A percentile compares a stretch with the other conserved stretches of the same genome.
Conservation (phyloP, 2,888 invertebrate genomes). For the Parapristionchus giblindavisi region DNA sequence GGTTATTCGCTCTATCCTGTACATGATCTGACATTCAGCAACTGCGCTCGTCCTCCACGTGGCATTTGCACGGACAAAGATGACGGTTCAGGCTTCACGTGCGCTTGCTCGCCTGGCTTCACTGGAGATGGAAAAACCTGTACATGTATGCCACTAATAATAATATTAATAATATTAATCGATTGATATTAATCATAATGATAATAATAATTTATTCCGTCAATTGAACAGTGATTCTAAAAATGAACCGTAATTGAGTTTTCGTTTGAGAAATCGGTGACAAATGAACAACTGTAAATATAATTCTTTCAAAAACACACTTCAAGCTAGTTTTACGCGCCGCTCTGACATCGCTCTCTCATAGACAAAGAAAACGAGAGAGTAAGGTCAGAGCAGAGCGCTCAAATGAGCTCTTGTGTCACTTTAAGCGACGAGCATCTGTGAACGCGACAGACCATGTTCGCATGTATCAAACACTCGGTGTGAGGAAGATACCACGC, state of each 20-base stretch:
- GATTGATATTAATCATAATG: not conserved
- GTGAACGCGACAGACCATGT: conserved; percentile 14
- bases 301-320: too few relatives aligned
- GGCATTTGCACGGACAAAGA: not conserved
- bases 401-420: too few relatives aligned
- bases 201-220: not conserved
- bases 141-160: not conserved
- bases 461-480: not conserved
- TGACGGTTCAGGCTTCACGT: conserved; percentile 5
- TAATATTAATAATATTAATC: not conserved
- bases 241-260: too few relatives aligned
- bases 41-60: not conserved
- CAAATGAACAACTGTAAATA: too few relatives aligned
- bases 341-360: too few relatives aligned
- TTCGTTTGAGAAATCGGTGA: too few relatives aligned
- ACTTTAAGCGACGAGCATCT: conserved; percentile 1
- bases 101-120: conserved; percentile 1
- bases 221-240: too few relatives aligned
- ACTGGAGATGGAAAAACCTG: conserved; percentile 5
- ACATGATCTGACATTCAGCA: not conserved
- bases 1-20: not conserved
- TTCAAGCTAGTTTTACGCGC: too few relatives aligned
- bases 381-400: too few relatives aligned
- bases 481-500: not conserved
- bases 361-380: too few relatives aligned